These are phyloP conservation scores for Adelphocoris suturalis DNA, from an alignment of 2,888 invertebrate genomes.

Conservation along the genomic window DNA sequence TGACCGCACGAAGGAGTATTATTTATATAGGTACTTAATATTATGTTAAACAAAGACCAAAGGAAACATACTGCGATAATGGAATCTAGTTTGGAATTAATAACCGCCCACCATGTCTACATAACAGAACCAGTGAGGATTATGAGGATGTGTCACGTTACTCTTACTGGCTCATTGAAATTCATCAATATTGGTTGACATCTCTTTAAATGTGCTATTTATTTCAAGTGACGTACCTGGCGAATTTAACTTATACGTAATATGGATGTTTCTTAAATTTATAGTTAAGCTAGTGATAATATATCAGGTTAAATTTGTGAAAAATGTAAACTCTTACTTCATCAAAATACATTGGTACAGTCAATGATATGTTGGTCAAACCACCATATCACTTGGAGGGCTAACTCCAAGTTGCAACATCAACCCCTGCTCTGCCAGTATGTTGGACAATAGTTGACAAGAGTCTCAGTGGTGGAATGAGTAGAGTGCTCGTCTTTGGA, in stretches of 20 bases:
- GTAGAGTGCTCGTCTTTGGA: no score
- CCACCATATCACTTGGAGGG: no score
- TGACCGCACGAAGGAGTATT: not conserved
- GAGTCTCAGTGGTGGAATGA: no score
- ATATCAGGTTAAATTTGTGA: not conserved
- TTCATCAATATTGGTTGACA: not conserved
- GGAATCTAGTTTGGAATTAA: slow-evolving; percentile 1
- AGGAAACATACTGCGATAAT: slow-evolving; percentile 3
- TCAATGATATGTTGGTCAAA: no score
- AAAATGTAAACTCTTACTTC: no score
- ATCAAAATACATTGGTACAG: no score
- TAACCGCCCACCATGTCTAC: not conserved
- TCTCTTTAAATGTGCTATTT: not conserved
- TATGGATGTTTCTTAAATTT: not conserved
- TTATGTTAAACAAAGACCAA: slow-evolving; percentile 15
- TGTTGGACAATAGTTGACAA: no score
- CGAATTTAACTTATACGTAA: not conserved
- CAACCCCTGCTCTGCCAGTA: no score
- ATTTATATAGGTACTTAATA: not conserved
- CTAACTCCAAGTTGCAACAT: no score
- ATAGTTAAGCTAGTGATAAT: not conserved
- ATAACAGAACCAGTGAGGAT: not conserved
- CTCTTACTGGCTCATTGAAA: not conserved
- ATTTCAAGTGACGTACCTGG: slow-evolving; percentile 1
- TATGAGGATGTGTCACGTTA: not conserved